Evolutionary conservation across 2,113 vertebrate genomes (phyloP).

Genomic region (Leptocoma aspasia): DNA sequence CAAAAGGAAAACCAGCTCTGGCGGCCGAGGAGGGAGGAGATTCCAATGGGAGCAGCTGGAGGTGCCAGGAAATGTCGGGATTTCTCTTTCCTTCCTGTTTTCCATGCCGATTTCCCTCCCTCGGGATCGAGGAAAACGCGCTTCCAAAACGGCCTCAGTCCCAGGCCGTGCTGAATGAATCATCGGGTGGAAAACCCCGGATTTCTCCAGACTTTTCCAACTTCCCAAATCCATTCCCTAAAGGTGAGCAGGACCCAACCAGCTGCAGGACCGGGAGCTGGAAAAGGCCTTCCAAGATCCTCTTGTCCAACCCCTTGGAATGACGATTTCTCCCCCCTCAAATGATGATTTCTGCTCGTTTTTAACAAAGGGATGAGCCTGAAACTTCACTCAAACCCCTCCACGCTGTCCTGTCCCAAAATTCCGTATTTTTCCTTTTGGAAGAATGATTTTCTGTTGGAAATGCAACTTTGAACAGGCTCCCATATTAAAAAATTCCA

Average conservation of each 20-base stretch:
- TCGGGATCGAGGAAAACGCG: background rate
- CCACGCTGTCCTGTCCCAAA: background rate
- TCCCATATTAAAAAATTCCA: background rate
- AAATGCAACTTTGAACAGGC: background rate
- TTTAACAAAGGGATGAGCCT: background rate
- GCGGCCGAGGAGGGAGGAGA: background rate
- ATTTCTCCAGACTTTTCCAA: background rate
- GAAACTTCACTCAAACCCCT: background rate
- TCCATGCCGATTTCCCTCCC: background rate
- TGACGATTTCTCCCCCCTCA: background rate
- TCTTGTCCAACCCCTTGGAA: background rate
- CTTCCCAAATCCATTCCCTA: background rate
- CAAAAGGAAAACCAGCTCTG: background rate
- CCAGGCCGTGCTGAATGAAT: background rate
- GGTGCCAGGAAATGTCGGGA: background rate
- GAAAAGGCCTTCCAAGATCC: background rate
- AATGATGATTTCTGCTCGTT: background rate
- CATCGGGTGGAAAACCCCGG: background rate
- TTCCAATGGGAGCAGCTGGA: background rate
- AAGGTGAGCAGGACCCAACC: fast-evolving
- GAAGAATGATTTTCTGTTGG: background rate
- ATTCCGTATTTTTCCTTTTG: fast-evolving
- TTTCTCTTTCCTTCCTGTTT: background rate
- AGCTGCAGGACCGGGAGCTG: background rate
- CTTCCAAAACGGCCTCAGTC: background rate